Conservation (phyloP, 2,888 invertebrate species). For the Beris chalybata region DNA sequence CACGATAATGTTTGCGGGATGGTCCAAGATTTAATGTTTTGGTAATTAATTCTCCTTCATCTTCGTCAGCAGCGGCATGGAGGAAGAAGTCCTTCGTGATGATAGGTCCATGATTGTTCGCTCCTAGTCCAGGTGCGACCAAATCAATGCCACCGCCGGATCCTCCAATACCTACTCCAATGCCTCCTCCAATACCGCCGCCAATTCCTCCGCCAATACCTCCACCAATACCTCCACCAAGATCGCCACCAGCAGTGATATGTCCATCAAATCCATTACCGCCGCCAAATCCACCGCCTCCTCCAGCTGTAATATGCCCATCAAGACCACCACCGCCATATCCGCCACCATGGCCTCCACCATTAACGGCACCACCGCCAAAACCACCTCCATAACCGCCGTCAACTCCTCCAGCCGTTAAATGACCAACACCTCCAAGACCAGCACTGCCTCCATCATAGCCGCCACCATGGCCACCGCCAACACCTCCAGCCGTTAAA, state of each 20-base stretch:
- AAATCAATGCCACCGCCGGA: neutral
- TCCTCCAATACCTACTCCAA: slow-evolving; percentile 5
- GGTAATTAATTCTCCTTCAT: slow-evolving; percentile 44
- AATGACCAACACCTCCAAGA: slow-evolving; percentile 9
- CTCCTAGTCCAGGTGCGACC: neutral
- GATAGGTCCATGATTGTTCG: slow-evolving; percentile 43
- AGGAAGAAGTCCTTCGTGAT: slow-evolving; percentile 53
- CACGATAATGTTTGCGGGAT: slow-evolving; percentile 52
- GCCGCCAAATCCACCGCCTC: neutral
- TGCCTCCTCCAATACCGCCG: neutral
- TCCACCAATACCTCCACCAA: neutral
- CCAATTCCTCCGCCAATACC: neutral
- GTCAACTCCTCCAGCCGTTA: neutral
- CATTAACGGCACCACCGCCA: neutral
- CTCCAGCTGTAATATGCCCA: neutral
- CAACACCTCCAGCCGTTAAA: neutral
- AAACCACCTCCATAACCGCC: neutral
- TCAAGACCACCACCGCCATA: slow-evolving; percentile 1
- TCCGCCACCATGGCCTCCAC: neutral
- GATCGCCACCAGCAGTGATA: neutral
- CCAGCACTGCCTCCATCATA: slow-evolving; percentile 4
- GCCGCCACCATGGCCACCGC: slow-evolving; percentile 2
- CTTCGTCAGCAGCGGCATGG: slow-evolving; percentile 52
- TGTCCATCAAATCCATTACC: neutral
- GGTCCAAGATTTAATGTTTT: slow-evolving; percentile 51